A percentile compares a stretch with the other conserved stretches of the same genome.
These are phyloP conservation scores for Falco biarmicus DNA, from an alignment of 2,797 vertebrate species.

Conservation along the genomic window DNA sequence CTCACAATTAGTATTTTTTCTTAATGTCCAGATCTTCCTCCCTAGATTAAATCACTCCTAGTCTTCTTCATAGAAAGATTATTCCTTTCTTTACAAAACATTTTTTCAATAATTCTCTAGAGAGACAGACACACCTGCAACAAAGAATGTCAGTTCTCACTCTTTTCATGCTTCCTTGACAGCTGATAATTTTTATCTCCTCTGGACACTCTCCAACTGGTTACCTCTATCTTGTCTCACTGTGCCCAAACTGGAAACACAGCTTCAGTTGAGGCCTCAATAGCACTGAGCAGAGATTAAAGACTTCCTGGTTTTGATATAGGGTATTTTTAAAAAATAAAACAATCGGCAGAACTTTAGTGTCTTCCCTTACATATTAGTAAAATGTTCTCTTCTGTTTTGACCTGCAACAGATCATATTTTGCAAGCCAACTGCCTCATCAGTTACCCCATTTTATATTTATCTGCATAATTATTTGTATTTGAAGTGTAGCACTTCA, in stretches of 20 bases:
- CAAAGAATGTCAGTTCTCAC: neutral
- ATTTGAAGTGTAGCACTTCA: neutral
- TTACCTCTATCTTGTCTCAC: neutral
- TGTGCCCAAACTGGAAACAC: neutral
- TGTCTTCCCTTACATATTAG: neutral
- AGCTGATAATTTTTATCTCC: neutral
- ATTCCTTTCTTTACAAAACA: neutral
- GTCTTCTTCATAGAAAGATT: neutral
- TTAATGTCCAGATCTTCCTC: neutral
- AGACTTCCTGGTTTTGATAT: neutral
- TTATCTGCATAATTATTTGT: neutral
- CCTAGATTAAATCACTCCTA: neutral
- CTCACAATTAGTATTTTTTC: neutral
- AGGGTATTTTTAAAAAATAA: neutral
- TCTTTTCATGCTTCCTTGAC: neutral
- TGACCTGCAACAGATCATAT: neutral
- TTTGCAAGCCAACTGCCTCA: neutral
- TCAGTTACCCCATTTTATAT: neutral
- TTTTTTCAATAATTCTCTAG: neutral
- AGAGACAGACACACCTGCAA: neutral
- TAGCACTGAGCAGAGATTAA: neutral
- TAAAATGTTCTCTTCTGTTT: neutral
- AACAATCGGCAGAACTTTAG: neutral
- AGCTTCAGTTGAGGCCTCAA: neutral
- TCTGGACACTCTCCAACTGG: neutral